Evolutionary conservation across 2,797 vertebrate species (phyloP).

Genomic region (Jordanella pulchra): DNA sequence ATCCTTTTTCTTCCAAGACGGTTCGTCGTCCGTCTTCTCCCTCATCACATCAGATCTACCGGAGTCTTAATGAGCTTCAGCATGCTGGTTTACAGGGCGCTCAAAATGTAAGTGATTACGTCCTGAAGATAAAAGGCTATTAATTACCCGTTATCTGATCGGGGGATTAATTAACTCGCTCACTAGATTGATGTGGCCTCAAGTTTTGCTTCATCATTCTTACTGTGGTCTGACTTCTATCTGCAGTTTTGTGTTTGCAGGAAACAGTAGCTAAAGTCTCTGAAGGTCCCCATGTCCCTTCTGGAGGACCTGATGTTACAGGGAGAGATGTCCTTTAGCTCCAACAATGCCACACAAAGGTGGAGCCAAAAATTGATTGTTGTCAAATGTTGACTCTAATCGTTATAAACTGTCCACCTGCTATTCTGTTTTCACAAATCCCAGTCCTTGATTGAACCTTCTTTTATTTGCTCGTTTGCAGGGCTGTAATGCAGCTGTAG

Average conservation of each 20-base stretch:
- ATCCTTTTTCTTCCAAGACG: conserved; percentile 28
- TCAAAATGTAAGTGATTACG: conserved; percentile 63
- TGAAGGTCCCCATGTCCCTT: conserved; percentile 41
- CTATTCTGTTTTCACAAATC: conserved; percentile 26
- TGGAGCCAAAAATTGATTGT: background rate
- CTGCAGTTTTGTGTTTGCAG: conserved; percentile 21
- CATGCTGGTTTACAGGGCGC: conserved; percentile 41
- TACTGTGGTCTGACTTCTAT: conserved; percentile 34
- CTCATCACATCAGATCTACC: conserved; percentile 46
- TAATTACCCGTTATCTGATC: conserved; percentile 75
- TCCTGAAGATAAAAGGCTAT: conserved; percentile 69
- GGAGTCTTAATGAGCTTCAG: conserved; percentile 50
- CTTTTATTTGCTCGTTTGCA: conserved; percentile 13
- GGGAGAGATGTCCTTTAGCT: conserved; percentile 16
- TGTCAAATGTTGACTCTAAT: conserved; percentile 24
- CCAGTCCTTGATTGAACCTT: conserved; percentile 26
- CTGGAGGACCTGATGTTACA: conserved; percentile 30
- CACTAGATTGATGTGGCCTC: conserved; percentile 57
- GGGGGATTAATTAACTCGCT: conserved; percentile 69
- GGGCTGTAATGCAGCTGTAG: conserved; percentile 43
- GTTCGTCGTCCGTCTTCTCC: conserved; percentile 34
- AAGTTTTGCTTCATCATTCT: conserved; percentile 66
- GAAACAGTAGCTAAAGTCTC: conserved; percentile 45
- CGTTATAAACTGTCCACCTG: conserved; percentile 43
- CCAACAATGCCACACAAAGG: conserved; percentile 9